A percentile compares a stretch with the other conserved stretches of the same genome.
Conservation (phyloP, 1,140 invertebrate species). For the Sitobion miscanthi region DNA sequence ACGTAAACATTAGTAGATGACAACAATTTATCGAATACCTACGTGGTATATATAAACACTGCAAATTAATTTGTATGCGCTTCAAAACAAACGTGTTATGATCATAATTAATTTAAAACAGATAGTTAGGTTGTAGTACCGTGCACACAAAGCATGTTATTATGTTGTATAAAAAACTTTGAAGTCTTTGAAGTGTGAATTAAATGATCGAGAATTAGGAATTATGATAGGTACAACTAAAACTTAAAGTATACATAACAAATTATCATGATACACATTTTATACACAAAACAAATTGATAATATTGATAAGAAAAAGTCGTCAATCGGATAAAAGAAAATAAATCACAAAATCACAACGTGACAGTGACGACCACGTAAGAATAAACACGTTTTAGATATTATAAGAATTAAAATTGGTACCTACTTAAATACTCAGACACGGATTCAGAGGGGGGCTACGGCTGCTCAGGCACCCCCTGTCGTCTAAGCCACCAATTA, state of each 20-base stretch:
- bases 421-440: no score
- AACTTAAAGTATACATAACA: neutral
- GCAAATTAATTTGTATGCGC: neutral
- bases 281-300: neutral
- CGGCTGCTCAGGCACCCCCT: no score
- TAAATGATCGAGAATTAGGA: neutral
- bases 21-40: neutral
- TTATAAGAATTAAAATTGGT: no score
- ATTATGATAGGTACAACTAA: neutral
- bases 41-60: neutral
- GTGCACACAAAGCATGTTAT: neutral
- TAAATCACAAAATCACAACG: neutral
- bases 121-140: neutral
- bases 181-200: neutral
- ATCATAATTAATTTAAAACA: neutral
- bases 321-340: neutral
- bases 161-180: neutral
- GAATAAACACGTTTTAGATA: no score
- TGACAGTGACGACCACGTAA: no score
- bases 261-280: neutral
- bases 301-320: slow-evolving; percentile 11
- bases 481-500: no score
- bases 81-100: neutral
- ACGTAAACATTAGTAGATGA: neutral
- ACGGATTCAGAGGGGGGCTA: no score